Conservation (phyloP, 2,113 vertebrate species). For the Alligator sinensis region DNA sequence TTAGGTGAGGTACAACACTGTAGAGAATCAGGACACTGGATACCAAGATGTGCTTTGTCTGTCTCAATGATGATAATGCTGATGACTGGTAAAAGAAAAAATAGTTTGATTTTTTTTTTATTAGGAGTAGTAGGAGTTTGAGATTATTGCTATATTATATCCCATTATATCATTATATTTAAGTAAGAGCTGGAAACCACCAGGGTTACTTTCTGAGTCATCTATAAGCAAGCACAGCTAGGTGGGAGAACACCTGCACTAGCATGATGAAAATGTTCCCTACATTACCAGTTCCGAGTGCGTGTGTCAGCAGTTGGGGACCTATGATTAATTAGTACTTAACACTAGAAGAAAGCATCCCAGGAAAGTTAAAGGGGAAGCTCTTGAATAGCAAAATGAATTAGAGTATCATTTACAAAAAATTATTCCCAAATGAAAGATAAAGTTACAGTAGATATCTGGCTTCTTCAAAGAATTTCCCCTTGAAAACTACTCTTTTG, state of each 20-base stretch:
- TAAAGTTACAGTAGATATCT: conserved; percentile 25
- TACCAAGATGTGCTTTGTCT: neutral
- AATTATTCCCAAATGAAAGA: conserved; percentile 55
- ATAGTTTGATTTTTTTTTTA: neutral
- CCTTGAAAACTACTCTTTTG: conserved; percentile 25
- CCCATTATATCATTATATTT: too few species aligned
- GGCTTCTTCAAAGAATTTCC: conserved; percentile 48
- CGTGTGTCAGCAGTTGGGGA: neutral
- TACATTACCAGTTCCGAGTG: neutral
- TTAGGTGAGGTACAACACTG: neutral
- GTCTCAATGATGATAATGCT: neutral
- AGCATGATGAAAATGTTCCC: neutral
- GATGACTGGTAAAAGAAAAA: neutral
- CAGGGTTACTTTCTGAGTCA: neutral
- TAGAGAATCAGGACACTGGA: neutral
- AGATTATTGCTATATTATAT: too few species aligned
- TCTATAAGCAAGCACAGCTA: neutral
- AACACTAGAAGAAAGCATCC: neutral
- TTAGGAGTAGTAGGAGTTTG: neutral
- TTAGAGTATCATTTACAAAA: neutral
- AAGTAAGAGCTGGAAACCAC: neutral
- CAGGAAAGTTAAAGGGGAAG: neutral
- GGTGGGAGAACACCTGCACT: neutral
- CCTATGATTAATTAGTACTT: neutral
- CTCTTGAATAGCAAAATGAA: neutral